Evolutionary conservation across 2,797 vertebrate genomes (phyloP), one percentile per base, ranked within the genome.

Genomic region (Selene dorsalis): DNA sequence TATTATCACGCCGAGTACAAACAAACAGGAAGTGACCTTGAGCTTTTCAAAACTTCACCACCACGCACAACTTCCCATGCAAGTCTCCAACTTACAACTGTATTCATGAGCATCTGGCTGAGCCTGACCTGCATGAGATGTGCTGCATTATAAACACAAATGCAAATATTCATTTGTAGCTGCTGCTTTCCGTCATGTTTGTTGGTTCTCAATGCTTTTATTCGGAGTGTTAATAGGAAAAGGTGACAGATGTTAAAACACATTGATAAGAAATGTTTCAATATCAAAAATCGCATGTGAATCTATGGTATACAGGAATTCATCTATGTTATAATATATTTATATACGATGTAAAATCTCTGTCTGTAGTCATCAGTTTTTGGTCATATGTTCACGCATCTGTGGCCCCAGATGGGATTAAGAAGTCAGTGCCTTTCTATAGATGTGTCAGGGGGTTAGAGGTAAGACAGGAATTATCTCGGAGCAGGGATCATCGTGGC

Each of bases 31-130:
- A 90, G 79, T 88, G 82, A 94, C 93, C 93, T 94, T 94, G 88
- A 93, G 89, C 91, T 83, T 84, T 87, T 73, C 50, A 78, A 91
- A 94, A 93, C 88, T 91, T 92, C 78, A 28, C 22, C 79, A 62
- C 64, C 79, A 62, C 66, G 68, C 62, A 75, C 73, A 90, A 88
- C 78, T 79, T 89, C 70, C 52, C 13, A 9, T 38, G 38, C 79
- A 64, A 66, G 62, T 84, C 64, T 89, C 63, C 3, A 11, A 90
- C 80, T 82, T 92, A 83, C 87, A 89, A 87, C 84, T 92, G 85
- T 94, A 94, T 94, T 94, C 91, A 94, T 94, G 93, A 94, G 93
- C 93, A 94, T 92, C 93, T 94, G 93, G 87, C 84, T 83, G 61
- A 64, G 75, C 62, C 79, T 90, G 92, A 92, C 91, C 92, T 79